A percentile compares a stretch with the other conserved stretches of the same genome.
phyloP scores from a whole-genome alignment of 1,140 invertebrate genomes.

The Bombyx mandarina region DNA sequence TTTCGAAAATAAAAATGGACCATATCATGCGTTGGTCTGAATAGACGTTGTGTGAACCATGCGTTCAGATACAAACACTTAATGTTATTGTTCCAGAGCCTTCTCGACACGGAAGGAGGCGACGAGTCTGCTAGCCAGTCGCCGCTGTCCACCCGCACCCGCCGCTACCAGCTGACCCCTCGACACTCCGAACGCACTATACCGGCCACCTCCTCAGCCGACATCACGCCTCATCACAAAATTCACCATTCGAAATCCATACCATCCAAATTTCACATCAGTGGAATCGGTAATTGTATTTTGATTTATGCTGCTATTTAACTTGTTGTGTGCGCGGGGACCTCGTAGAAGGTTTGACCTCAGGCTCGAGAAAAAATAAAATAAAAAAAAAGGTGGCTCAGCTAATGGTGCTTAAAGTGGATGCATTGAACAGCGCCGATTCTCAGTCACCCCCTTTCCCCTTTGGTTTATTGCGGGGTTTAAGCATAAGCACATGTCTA shows the following conservation, averaged over 20 bases:
- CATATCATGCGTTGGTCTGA: no score
- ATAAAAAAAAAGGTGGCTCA: no score
- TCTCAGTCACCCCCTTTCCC: no score
- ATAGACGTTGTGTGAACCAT: no score
- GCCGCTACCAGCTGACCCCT: conserved; percentile 81
- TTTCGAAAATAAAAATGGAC: no score
- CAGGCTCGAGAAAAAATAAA: no score
- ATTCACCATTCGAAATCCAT: conserved; percentile 60
- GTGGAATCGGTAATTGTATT: conserved; percentile 75
- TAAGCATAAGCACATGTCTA: no score
- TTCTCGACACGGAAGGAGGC: conserved; percentile 82
- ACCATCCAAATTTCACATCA: conserved; percentile 68
- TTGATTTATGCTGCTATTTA: neutral
- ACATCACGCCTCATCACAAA: conserved; percentile 69
- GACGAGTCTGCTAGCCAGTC: conserved; percentile 84
- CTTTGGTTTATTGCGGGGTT: no score
- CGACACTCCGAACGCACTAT: conserved; percentile 82
- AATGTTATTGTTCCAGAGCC: conserved; percentile 73
- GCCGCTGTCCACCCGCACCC: conserved; percentile 81
- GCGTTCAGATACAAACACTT: neutral
- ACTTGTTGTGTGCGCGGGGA: no score
- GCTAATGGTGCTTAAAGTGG: no score
- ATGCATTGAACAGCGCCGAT: no score
- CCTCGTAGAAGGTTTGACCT: no score
- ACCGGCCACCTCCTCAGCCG: conserved; percentile 62